phyloP scores from a whole-genome alignment of 2,797 vertebrate genomes.

The Parambassis ranga region DNA sequence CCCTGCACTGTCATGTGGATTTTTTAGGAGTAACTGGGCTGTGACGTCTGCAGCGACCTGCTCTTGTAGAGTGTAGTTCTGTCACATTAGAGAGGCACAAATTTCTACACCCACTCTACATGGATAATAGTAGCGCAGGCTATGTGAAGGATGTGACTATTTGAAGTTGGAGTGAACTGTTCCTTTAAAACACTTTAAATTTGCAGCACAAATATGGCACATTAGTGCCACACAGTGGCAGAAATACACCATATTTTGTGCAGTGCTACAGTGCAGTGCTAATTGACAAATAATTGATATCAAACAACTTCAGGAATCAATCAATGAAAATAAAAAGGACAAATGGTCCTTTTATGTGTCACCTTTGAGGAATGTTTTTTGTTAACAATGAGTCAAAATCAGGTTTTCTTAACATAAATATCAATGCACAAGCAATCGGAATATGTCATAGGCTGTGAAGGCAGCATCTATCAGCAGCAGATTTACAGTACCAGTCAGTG shows the following conservation, averaged over 20 bases:
- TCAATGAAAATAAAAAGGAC: neutral
- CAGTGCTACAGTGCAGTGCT: conserved; percentile 9
- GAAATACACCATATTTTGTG: conserved; percentile 20
- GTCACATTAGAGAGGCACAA: too few species aligned
- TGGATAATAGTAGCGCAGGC: too few species aligned
- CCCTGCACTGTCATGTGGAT: too few species aligned
- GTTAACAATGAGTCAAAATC: neutral
- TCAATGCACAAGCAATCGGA: conserved; percentile 24
- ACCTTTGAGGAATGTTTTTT: neutral
- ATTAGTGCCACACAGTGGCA: conserved; percentile 47
- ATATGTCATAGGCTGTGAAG: conserved; percentile 26
- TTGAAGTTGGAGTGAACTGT: too few species aligned
- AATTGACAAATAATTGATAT: neutral
- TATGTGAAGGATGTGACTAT: too few species aligned
- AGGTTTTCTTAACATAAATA: conserved; percentile 12
- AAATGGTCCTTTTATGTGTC: neutral
- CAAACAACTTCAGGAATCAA: neutral
- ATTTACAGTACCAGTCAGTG: neutral
- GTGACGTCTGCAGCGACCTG: too few species aligned
- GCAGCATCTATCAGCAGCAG: conserved; percentile 30
- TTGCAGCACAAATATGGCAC: conserved; percentile 32
- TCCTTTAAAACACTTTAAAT: neutral
- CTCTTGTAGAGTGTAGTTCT: too few species aligned
- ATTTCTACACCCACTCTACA: too few species aligned
- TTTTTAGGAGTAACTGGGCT: too few species aligned